phyloP scores from a whole-genome alignment of 2,113 vertebrate genomes.

The Sturnira hondurensis region DNA sequence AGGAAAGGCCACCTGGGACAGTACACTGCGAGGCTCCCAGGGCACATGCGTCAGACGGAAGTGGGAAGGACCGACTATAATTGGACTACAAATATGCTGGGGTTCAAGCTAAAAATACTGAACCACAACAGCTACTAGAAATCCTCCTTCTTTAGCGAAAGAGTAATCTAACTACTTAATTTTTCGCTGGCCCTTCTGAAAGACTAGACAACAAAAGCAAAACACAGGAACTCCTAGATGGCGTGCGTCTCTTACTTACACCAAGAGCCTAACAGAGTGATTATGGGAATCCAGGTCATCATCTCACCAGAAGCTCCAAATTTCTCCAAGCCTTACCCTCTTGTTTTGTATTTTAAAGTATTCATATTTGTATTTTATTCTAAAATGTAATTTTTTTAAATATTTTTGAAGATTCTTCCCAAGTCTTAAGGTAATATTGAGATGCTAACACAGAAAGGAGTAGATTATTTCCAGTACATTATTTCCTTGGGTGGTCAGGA shows the following conservation, averaged over 20 bases:
- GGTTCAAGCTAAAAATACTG: neutral
- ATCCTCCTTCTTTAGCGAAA: neutral
- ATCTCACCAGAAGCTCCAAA: neutral
- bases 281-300: neutral
- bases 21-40: neutral
- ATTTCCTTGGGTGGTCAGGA: neutral
- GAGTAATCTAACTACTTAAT: neutral
- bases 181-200: neutral
- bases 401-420: conserved; percentile 18
- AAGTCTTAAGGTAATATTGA: neutral
- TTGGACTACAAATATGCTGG: neutral
- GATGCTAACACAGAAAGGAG: neutral
- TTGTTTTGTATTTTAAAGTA: neutral
- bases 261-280: neutral
- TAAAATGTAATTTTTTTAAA: neutral
- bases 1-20: neutral
- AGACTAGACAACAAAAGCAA: neutral
- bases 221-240: neutral
- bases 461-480: neutral
- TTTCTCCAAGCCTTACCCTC: neutral
- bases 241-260: neutral
- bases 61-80: neutral
- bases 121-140: neutral
- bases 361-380: neutral
- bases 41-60: neutral